Conservation (phyloP, 2,113 vertebrate genomes). For the Chloropsis hardwickii region DNA sequence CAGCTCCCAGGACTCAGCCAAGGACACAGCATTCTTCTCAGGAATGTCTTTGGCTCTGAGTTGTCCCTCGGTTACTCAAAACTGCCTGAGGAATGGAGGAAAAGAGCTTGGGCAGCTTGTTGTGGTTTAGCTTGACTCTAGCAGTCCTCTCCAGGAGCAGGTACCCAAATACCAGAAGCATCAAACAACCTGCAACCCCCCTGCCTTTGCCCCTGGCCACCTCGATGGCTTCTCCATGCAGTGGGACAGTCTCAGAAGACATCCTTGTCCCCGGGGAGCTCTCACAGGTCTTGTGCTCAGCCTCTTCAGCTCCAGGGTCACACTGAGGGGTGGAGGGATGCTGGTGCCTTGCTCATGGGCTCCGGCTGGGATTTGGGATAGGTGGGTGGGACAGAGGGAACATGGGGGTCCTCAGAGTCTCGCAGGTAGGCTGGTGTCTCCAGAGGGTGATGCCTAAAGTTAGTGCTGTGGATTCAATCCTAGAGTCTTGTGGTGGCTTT, state of each 20-base stretch:
- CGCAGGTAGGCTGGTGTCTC: background rate
- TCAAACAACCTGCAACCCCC: background rate
- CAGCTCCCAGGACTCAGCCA: background rate
- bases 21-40: background rate
- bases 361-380: background rate
- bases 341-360: background rate
- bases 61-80: background rate
- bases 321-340: background rate
- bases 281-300: background rate
- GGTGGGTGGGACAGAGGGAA: background rate
- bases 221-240: fast-evolving
- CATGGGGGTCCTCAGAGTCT: background rate
- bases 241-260: background rate
- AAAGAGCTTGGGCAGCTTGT: background rate
- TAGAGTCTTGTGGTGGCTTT: background rate
- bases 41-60: slow-evolving; percentile 5
- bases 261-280: background rate
- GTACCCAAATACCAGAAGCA: background rate
- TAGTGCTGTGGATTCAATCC: background rate
- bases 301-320: background rate
- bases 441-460: background rate
- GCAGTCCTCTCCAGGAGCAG: background rate
- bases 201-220: background rate
- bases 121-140: background rate
- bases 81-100: background rate